Conservation (phyloP, 2,113 vertebrate species). For the Athene cunicularia region DNA sequence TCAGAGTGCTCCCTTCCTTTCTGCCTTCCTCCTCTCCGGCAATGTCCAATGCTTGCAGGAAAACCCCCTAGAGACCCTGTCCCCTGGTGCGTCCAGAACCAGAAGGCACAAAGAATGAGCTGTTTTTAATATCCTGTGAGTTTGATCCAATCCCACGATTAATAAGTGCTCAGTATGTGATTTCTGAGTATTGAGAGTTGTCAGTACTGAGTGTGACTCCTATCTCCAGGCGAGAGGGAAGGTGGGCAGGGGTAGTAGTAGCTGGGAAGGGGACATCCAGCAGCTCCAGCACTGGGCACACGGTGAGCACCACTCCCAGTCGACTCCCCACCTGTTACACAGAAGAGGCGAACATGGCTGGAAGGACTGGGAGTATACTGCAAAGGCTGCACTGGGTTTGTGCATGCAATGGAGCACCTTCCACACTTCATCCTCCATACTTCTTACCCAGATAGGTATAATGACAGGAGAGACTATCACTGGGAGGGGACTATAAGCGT, state of each 20-base stretch:
- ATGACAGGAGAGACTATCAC: background rate
- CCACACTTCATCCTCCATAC: background rate
- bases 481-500: background rate
- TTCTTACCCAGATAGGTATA: background rate
- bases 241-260: background rate
- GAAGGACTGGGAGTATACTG: background rate
- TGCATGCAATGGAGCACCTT: background rate
- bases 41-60: background rate
- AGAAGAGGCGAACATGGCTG: background rate
- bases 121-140: background rate
- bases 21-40: background rate
- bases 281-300: background rate
- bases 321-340: fast-evolving
- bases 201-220: background rate
- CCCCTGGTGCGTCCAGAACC: background rate
- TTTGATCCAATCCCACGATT: background rate
- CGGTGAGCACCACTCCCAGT: background rate
- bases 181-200: background rate
- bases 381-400: background rate
- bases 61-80: background rate
- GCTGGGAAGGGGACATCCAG: background rate
- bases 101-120: background rate
- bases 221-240: background rate
- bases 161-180: background rate
- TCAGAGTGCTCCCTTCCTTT: background rate